A percentile compares a stretch with the other conserved stretches of the same genome.
phyloP scores from a whole-genome alignment of 2,113 vertebrate species.

The Vulpes ferrilata region DNA sequence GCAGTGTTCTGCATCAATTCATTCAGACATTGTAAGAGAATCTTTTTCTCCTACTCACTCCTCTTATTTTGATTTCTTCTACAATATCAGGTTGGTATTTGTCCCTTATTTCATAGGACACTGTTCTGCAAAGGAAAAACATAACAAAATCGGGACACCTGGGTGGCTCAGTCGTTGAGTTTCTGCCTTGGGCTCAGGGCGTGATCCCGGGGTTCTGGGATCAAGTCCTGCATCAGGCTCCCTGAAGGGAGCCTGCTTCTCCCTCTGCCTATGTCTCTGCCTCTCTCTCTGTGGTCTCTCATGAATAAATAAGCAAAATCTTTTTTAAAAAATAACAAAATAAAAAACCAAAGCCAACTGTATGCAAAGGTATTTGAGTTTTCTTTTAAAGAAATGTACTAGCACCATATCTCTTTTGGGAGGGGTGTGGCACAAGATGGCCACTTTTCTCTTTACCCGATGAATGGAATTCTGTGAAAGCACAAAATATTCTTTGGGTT shows the following conservation, averaged over 20 bases:
- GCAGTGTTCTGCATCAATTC: neutral
- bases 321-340: neutral
- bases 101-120: neutral
- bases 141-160: neutral
- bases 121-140: neutral
- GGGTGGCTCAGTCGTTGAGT: no score
- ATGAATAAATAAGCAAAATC: no score
- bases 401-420: neutral
- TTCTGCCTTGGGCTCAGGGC: no score
- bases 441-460: neutral
- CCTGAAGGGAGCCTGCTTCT: no score
- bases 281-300: no score
- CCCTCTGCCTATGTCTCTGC: no score
- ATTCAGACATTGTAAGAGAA: neutral
- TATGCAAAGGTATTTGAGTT: neutral
- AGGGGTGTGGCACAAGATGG: neutral
- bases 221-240: no score
- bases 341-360: neutral
- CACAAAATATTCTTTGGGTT: slow-evolving; percentile 25
- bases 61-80: slow-evolving; percentile 39
- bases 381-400: neutral
- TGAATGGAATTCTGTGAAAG: neutral
- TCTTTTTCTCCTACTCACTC: neutral
- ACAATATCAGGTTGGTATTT: neutral
- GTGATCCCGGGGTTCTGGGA: no score